A percentile compares a stretch with the other conserved stretches of the same genome.
Conservation (phyloP, 1,140 invertebrate genomes). For the Zaprionus taronus region DNA sequence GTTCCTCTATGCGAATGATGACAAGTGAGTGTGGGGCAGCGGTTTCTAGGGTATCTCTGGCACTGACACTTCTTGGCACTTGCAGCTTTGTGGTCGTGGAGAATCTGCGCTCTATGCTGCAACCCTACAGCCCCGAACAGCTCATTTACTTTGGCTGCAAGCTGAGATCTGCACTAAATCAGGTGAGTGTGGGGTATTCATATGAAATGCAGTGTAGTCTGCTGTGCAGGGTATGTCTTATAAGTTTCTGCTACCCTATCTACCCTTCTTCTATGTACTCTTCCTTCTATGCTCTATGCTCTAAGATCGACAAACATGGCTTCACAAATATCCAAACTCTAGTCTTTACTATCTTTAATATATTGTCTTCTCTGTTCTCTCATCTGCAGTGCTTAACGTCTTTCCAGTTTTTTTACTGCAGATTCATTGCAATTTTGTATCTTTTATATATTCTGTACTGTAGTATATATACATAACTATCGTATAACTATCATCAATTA, state of each 20-base stretch:
- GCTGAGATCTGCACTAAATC: constrained; percentile 20
- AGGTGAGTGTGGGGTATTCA: constrained; percentile 17
- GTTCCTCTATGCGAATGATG: constrained; percentile 65
- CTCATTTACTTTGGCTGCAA: constrained; percentile 73
- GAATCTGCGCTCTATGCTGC: constrained; percentile 61
- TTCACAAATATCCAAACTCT: no score
- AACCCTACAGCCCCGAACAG: constrained; percentile 39
- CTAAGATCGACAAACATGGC: no score
- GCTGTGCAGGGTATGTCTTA: background rate
- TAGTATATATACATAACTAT: no score
- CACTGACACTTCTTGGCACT: background rate
- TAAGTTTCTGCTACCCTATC: background rate
- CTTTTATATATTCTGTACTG: no score
- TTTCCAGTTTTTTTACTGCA: background rate
- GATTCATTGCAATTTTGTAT: background rate
- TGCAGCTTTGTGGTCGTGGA: constrained; percentile 68
- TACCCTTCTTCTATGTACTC: background rate
- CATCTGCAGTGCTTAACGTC: no score
- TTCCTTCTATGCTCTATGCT: no score
- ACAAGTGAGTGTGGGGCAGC: constrained; percentile 49
- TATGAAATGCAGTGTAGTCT: background rate
- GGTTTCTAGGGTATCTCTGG: background rate
- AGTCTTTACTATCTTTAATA: no score
- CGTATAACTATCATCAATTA: no score
- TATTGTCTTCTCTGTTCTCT: no score